A percentile compares a stretch with the other conserved stretches of the same genome.
Conservation (phyloP, 2,888 invertebrate species). For the Ichneumoninae sp. region DNA sequence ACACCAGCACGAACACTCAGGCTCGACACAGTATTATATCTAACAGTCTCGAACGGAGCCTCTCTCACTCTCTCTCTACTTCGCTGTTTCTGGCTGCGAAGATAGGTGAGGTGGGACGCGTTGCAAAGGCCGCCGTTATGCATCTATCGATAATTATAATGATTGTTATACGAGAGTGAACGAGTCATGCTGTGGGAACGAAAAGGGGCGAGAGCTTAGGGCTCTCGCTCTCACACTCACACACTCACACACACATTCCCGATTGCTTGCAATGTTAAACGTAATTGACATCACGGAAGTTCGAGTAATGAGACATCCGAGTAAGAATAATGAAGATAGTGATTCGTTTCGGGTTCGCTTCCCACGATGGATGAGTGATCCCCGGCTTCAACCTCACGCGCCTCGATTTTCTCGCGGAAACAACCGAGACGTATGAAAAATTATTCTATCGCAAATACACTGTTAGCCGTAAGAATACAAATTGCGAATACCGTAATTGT, state of each 20-base stretch:
- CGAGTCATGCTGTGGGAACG: slow-evolving; percentile 70
- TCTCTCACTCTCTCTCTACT: slow-evolving; percentile 19
- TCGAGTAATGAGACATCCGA: slow-evolving; percentile 70
- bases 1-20: slow-evolving; percentile 30
- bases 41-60: slow-evolving; percentile 47
- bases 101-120: slow-evolving; percentile 56
- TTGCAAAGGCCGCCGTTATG: slow-evolving; percentile 62
- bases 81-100: slow-evolving; percentile 51
- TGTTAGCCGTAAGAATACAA: slow-evolving; percentile 2
- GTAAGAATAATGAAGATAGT: slow-evolving; percentile 70
- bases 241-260: slow-evolving; percentile 11
- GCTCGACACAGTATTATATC: slow-evolving; percentile 53
- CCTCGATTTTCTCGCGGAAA: slow-evolving; percentile 15
- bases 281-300: slow-evolving; percentile 73
- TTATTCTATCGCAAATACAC: slow-evolving; percentile 42
- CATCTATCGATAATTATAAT: slow-evolving; percentile 71
- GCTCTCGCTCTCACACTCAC: slow-evolving; percentile 20
- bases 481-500: slow-evolving; percentile 26
- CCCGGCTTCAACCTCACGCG: slow-evolving; percentile 19
- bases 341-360: slow-evolving; percentile 70
- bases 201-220: slow-evolving; percentile 62
- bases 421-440: slow-evolving; percentile 46
- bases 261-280: slow-evolving; percentile 67
- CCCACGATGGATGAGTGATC: slow-evolving; percentile 70
- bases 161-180: slow-evolving; percentile 65